Evolutionary conservation across 1,140 invertebrate species (phyloP).

Genomic region (Sipha flava): DNA sequence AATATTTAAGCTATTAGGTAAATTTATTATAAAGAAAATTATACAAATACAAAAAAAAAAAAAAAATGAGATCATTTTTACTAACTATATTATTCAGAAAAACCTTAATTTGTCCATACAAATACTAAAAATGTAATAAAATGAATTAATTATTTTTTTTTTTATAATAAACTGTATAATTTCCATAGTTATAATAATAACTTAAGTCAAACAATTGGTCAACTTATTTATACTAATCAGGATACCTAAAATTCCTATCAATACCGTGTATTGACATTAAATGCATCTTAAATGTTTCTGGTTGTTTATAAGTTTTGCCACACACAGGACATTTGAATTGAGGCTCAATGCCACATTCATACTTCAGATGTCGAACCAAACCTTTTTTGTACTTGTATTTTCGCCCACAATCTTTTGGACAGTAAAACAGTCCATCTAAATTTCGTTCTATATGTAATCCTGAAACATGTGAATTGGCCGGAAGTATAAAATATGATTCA

Average conservation of each 20-base stretch:
- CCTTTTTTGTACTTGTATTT: constrained; percentile 36
- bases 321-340: constrained; percentile 44
- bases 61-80: background rate
- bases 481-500: background rate
- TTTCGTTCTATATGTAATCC: background rate
- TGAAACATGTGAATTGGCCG: background rate
- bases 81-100: background rate
- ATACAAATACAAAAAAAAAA: background rate
- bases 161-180: too few relatives aligned
- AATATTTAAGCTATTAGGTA: background rate
- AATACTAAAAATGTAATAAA: too few relatives aligned
- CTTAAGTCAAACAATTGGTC: background rate
- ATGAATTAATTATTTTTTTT: too few relatives aligned
- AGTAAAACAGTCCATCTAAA: constrained; percentile 12
- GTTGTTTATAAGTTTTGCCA: constrained; percentile 35
- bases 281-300: constrained; percentile 19
- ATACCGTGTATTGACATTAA: constrained; percentile 9
- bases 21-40: background rate
- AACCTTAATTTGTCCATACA: background rate
- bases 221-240: background rate
- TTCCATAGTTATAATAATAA: too few relatives aligned
- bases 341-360: constrained; percentile 46
- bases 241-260: background rate
- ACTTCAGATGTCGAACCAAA: constrained; percentile 43
- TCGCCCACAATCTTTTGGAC: constrained; percentile 32